Percentiles rank a stretch among this genome's conserved stretches.
Evolutionary conservation across 1,140 invertebrate species (phyloP).

Genomic region (Bombus vancouverensis): DNA sequence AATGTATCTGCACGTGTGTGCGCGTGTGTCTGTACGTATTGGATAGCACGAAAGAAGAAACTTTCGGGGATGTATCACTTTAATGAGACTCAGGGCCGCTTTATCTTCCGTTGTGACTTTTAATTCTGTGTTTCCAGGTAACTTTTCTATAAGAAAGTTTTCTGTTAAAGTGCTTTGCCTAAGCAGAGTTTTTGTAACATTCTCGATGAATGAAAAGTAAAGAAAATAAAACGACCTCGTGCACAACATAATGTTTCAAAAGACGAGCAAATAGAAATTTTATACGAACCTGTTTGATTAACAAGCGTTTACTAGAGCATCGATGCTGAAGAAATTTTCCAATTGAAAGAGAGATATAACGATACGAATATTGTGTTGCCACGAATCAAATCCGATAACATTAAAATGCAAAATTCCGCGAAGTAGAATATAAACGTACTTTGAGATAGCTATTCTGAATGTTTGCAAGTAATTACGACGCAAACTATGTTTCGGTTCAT

Average conservation of each 20-base stretch:
- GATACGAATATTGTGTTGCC: background rate
- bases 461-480: background rate
- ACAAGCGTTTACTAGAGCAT: background rate
- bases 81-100: slow-evolving; percentile 7
- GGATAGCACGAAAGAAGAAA: background rate
- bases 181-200: background rate
- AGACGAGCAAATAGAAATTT: background rate
- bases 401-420: background rate
- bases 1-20: background rate
- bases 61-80: slow-evolving; percentile 10
- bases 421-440: background rate
- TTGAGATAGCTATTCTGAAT: background rate
- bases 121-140: slow-evolving; percentile 8
- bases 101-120: slow-evolving; percentile 26
- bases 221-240: background rate
- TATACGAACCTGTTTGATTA: background rate
- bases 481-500: background rate
- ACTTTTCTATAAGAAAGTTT: slow-evolving; percentile 4
- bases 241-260: too few species aligned
- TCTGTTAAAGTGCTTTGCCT: background rate
- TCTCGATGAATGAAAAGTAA: background rate
- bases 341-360: background rate
- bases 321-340: background rate
- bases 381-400: background rate
- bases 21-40: background rate